Evolutionary conservation across 37 sponge, comb jelly and placozoan species (phyloP), one percentile per base, ranked within the genome.

Genomic region (Chondrilla cf. caribensis): DNA sequence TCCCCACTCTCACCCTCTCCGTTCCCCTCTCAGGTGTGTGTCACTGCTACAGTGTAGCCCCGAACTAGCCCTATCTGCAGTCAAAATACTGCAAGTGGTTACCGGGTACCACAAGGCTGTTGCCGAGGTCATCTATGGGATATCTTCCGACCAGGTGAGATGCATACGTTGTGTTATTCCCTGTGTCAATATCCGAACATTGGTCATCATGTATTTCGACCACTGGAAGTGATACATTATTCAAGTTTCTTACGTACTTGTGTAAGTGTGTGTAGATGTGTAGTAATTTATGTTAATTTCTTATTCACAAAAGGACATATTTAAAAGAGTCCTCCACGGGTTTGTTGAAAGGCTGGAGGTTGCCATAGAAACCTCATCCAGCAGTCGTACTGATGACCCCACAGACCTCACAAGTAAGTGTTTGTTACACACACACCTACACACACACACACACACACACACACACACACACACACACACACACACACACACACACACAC

Each of bases 311-410:
- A 54, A 95, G 95, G 85, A 87, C 2, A 41, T 67, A 18, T 33
- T 39, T 68, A 31, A 18, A 15, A 78, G 79, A 37, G 85, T 94
- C 6, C 54, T 92, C 11, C 90, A 92, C 31, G 93, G 95, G 2
- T 95, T 95, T 89, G 95, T 95, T 58, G 92, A 90, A 65, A 87
- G 86, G 44, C 77, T 95, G 59, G 95, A 93, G 58, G 54, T 54
- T 44, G 88, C 84, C 37, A 77, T 31, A 33, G 81, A 80, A 66
- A 64, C n/a, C 51, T 47, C 51, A 11, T 47, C 51, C 6, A 47
- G 51, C 51, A 47, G 51, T 11, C 6, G 11, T 47, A 11, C 51
- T 47, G 51, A 47, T 6, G 51, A 47, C 51, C 6, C 51, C 11
- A 11, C 51, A 11, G 51, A 47, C 11, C 51, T 11, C 11, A 47